phyloP scores from a whole-genome alignment of 2,888 invertebrate species.

The Hydrotaea cyrtoneurina region DNA sequence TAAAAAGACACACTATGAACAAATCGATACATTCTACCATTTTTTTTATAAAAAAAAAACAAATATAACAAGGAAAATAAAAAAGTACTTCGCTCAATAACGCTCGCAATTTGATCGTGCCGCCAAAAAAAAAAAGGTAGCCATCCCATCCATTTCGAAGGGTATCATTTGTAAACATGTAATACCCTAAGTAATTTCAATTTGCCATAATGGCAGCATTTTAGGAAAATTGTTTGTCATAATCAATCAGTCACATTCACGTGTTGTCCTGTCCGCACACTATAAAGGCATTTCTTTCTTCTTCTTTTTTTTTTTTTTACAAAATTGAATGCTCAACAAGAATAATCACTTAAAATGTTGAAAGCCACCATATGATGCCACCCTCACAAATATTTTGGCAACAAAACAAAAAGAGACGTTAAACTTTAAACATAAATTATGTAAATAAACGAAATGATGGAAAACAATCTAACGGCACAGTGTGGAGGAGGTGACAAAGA shows the following conservation, averaged over 20 bases:
- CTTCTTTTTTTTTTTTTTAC: too few relatives aligned
- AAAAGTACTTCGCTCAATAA: too few relatives aligned
- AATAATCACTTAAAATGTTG: conserved; percentile 42
- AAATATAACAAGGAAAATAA: too few relatives aligned
- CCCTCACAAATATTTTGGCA: conserved; percentile 18
- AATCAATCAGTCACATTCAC: neutral
- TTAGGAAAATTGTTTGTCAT: neutral
- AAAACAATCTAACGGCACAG: conserved; percentile 22
- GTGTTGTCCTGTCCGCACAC: neutral
- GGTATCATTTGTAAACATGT: neutral
- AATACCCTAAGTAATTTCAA: neutral
- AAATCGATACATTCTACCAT: too few relatives aligned
- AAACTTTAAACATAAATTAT: conserved; percentile 31
- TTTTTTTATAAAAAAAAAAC: too few relatives aligned
- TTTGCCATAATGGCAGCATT: neutral
- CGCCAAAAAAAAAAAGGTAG: too few relatives aligned
- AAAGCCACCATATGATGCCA: conserved; percentile 51
- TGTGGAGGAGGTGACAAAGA: neutral
- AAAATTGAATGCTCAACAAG: conserved; percentile 16
- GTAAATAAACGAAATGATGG: conserved; percentile 10
- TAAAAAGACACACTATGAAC: too few relatives aligned
- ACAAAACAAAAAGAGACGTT: conserved; percentile 2
- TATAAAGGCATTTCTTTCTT: neutral
- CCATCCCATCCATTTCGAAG: neutral
- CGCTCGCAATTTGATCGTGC: too few relatives aligned